Evolutionary conservation across 2,888 invertebrate genomes (phyloP), one percentile per base, ranked within the genome.

Genomic region (Chouioia cunea): DNA sequence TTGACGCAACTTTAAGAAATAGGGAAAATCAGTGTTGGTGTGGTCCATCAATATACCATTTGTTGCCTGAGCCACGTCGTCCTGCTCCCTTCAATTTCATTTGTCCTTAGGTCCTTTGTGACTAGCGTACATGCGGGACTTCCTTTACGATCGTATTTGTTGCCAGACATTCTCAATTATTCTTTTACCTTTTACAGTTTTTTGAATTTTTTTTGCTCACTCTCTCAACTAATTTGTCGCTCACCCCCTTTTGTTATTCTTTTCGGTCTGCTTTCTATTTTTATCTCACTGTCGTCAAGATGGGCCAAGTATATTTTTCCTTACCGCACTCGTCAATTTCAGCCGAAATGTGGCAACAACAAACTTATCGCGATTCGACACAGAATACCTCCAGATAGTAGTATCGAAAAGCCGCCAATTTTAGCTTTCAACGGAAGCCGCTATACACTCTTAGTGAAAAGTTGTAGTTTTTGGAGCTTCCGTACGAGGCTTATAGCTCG

Each of bases 241-340:
- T 27, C 36, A 1, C 20, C 53, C 43, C n/a, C 6, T 47, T 23
- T 22, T 36, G 23, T 54, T 10, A 6, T 43, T 48, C 53, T 59
- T 59, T 64, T 67, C 67, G 64, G 66, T 67, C 63, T 63, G 58
- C 47, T 71, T 63, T 67, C 59, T 67, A 66, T 71, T 71, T 67
- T 67, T 67, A 63, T 54, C 59, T 62, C n/a, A 6, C 36, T 10
- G 6, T 36, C 36, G 36, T 59, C 27, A 22, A 10, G 43, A 3
- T 12, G 27, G 60, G 15, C 22, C 53, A 53, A 23, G 59, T 54
- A 16, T 23, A 59, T 59, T 53, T 69, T 64, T 12, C 12, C 58
- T 47, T 16, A 50, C 43, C 50, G 44, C 20, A 56, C 43, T 67
- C 66, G 63, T 63, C 63, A 59, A 67, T 66, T 71, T 57, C 36